Evolutionary conservation across 2,888 invertebrate species (phyloP), one percentile per base, ranked within the genome.

Genomic region (Campoplex nolae): DNA sequence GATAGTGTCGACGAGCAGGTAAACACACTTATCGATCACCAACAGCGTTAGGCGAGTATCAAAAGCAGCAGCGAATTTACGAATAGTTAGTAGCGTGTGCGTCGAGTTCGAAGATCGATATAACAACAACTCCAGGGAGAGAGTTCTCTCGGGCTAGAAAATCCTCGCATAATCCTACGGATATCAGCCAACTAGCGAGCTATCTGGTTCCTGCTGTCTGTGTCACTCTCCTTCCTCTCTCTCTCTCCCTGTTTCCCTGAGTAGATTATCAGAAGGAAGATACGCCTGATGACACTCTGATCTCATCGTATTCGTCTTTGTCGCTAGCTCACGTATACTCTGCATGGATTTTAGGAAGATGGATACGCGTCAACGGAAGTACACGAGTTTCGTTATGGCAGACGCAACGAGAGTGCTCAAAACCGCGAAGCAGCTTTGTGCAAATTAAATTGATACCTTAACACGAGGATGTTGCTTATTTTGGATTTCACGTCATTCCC

Each of bases 21-120:
- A 89, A 91, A 90, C 88, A 87, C 88, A 90, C 90, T 91, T 90
- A 90, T 90, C 90, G 90, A 90, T 90, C 87, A 83, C 86, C 84
- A 86, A 80, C 84, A 78, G 73, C 56, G 16, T 56, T 45, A 16
- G 48, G 48, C 54, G 65, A 13, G 28, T 48, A 71, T 58, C 42
- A 54, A 32, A 35, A 68, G 68, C 79, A 71, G 65, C 28, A 73
- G 77, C 32, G 70, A 32, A 73, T 67, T 68, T 56, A 35, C 32
- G 56, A 56, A 74, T 62, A 56, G 77, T 74, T 38, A 13, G 56
- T 76, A 65, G 28, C 28, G 62, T 58, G 48, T 79, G 58, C 54
- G 74, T 56, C 73, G 58, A 54, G 28, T 78, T 73, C 67, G 75
- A 78, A 76, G 79, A 84, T 87, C 82, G 82, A 84, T 87, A 84